Conservation (phyloP, 2,888 invertebrate species). For the Pinctada fucata region DNA sequence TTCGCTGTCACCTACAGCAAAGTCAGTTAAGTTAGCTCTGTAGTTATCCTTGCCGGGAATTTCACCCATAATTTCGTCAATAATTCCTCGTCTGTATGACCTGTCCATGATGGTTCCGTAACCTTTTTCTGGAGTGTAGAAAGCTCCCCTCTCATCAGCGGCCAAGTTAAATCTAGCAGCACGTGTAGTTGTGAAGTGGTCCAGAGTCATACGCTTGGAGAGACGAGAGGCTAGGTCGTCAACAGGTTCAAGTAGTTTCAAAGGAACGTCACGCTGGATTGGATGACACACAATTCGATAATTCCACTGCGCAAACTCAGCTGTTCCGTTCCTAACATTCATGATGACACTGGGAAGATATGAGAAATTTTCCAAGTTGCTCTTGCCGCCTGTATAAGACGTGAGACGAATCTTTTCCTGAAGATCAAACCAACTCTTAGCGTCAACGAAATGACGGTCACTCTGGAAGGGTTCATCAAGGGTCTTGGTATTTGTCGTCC, state of each 20-base stretch:
- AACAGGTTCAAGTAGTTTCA: slow-evolving; percentile 47
- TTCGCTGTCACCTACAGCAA: slow-evolving; percentile 36
- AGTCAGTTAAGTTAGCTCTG: slow-evolving; percentile 45
- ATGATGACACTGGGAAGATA: slow-evolving; percentile 66
- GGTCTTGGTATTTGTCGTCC: slow-evolving; percentile 59
- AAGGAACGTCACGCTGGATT: slow-evolving; percentile 46
- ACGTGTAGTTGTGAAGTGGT: slow-evolving; percentile 27
- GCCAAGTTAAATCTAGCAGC: slow-evolving; percentile 46
- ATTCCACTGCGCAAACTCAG: slow-evolving; percentile 56
- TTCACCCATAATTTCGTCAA: slow-evolving; percentile 58
- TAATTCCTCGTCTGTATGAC: slow-evolving; percentile 30
- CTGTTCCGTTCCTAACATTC: slow-evolving; percentile 47
- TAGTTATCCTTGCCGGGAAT: slow-evolving; percentile 65
- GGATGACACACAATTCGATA: slow-evolving; percentile 63
- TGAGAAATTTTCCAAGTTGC: slow-evolving; percentile 61
- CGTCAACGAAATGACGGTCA: slow-evolving; percentile 67
- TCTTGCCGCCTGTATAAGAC: slow-evolving; percentile 63
- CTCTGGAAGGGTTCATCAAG: slow-evolving; percentile 68
- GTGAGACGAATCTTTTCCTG: slow-evolving; percentile 64
- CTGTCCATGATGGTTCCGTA: slow-evolving; percentile 27
- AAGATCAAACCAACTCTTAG: slow-evolving; percentile 61
- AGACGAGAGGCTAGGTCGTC: slow-evolving; percentile 62
- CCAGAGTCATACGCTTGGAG: slow-evolving; percentile 33
- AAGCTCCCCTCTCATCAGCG: background rate
- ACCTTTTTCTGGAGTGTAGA: slow-evolving; percentile 18